Conservation (phyloP, 2,113 vertebrate species). For the Helogale parvula region DNA sequence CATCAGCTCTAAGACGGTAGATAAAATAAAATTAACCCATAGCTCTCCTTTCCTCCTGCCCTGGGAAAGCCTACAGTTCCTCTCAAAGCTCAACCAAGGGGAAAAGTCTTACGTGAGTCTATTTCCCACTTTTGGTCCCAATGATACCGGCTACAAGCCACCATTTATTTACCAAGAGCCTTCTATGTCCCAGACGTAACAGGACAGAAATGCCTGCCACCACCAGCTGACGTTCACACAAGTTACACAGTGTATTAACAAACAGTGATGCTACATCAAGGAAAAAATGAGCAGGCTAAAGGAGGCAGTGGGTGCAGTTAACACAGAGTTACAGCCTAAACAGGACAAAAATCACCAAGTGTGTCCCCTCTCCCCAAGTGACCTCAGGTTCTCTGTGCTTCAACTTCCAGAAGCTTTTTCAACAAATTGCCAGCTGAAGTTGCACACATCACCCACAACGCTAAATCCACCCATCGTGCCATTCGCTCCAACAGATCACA, state of each 20-base stretch:
- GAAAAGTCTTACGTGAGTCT: not conserved
- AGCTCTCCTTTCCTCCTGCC: not conserved
- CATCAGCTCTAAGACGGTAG: conserved; percentile 19
- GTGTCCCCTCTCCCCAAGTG: not conserved
- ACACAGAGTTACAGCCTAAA: not conserved
- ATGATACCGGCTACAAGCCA: not conserved
- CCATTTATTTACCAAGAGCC: not conserved
- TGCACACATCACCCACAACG: not conserved
- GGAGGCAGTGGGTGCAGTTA: fast-evolving
- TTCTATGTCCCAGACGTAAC: not conserved
- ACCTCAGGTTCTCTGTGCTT: not conserved
- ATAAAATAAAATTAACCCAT: conserved; percentile 19
- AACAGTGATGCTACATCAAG: fast-evolving
- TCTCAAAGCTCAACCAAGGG: not conserved
- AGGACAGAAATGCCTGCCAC: not conserved
- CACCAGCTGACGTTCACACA: not conserved
- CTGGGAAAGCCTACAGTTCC: not conserved
- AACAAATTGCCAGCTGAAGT: not conserved
- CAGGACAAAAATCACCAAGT: not conserved
- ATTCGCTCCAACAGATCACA: not conserved
- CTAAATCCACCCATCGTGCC: fast-evolving
- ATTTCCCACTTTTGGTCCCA: not conserved
- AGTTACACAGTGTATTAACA: not conserved
- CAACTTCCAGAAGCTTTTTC: not conserved
- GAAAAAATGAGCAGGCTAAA: not conserved